Percentiles rank a stretch among this genome's conserved stretches.
phyloP scores from a whole-genome alignment of 2,888 invertebrate species.

The Euplagia quadripunctaria region DNA sequence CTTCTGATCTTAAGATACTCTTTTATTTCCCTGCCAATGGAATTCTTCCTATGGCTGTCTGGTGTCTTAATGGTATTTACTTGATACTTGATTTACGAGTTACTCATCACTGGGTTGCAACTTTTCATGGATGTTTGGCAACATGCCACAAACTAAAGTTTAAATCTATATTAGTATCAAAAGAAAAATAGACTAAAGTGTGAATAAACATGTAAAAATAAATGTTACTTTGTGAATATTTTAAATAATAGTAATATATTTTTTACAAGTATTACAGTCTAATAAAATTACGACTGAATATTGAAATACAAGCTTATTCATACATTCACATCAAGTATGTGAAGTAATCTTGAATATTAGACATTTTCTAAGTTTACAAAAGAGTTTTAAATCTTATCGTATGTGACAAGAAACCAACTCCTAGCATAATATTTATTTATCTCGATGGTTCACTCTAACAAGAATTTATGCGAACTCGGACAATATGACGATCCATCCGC shows the following conservation, averaged over 20 bases:
- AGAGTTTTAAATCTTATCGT: not conserved
- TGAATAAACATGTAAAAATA: too few relatives aligned
- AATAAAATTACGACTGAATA: not conserved
- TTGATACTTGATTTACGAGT: not conserved
- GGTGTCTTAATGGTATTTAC: not conserved
- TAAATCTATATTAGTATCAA: not conserved
- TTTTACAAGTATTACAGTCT: not conserved
- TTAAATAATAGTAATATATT: not conserved
- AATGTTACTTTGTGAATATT: not conserved
- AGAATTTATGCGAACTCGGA: conserved; percentile 26
- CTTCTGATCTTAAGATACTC: not conserved
- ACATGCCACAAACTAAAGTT: not conserved
- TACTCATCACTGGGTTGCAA: not conserved
- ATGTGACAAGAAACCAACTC: not conserved
- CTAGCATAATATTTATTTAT: not conserved
- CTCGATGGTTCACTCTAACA: conserved; percentile 17
- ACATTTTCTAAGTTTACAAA: not conserved
- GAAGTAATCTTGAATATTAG: too few relatives aligned
- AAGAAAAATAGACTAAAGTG: too few relatives aligned
- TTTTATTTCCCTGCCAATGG: not conserved
- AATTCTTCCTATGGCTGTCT: not conserved
- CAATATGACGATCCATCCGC: conserved; percentile 37
- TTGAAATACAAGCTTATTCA: too few relatives aligned
- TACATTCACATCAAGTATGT: too few relatives aligned
- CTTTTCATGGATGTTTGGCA: not conserved